A percentile compares a stretch with the other conserved stretches of the same genome.
phyloP scores from a whole-genome alignment of 1,140 invertebrate species.

The Magallana ariakensis region DNA sequence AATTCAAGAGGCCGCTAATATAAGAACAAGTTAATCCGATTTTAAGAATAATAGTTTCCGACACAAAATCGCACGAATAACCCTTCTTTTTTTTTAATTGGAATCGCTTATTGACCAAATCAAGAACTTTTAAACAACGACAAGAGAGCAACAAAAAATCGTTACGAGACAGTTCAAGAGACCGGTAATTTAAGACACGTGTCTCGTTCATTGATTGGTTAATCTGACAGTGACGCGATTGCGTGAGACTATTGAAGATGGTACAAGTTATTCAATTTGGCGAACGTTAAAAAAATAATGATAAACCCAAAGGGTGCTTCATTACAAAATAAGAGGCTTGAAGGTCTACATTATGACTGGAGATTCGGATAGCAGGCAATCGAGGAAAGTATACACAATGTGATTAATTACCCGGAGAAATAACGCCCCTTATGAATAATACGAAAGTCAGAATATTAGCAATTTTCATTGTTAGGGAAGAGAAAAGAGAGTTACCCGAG shows the following conservation, averaged over 20 bases:
- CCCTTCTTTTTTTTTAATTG: too few relatives aligned
- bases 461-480: too few relatives aligned
- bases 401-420: not conserved
- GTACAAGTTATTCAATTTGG: constrained; percentile 26
- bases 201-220: constrained; percentile 3
- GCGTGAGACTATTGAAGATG: constrained; percentile 22
- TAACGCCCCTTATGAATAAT: not conserved
- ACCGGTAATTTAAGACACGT: constrained; percentile 13
- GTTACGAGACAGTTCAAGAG: not conserved
- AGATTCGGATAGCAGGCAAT: not conserved
- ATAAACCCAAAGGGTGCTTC: not conserved
- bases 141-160: not conserved
- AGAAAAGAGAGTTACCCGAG: too few relatives aligned
- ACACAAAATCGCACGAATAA: too few relatives aligned
- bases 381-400: not conserved
- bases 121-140: not conserved
- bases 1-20: too few relatives aligned
- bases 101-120: not conserved
- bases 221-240: not conserved
- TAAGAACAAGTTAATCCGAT: too few relatives aligned
- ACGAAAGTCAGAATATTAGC: too few relatives aligned
- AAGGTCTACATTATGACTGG: not conserved
- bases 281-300: not conserved
- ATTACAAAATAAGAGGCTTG: constrained; percentile 20
- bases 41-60: too few relatives aligned